Percentiles rank a stretch among this genome's conserved stretches.
Evolutionary conservation across 2,797 vertebrate species (phyloP).

Genomic region (Ambastaia sidthimunki): DNA sequence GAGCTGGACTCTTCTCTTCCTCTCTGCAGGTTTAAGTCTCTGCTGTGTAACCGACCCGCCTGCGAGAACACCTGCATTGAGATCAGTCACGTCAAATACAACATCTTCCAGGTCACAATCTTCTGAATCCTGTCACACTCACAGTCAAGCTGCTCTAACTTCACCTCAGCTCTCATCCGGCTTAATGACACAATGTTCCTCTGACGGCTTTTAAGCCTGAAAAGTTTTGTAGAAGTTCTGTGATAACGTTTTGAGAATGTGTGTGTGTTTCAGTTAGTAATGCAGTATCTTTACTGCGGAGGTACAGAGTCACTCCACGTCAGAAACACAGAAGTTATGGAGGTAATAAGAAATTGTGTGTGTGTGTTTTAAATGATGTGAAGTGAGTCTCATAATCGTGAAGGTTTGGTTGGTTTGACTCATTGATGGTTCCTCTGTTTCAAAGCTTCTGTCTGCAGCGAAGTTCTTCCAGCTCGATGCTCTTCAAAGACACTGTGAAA

Average conservation of each 20-base stretch:
- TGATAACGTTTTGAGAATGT: not conserved
- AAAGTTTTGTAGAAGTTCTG: slow-evolving; percentile 14
- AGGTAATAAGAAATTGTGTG: slow-evolving; percentile 76
- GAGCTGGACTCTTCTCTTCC: too few species aligned
- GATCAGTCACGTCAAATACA: slow-evolving; percentile 98
- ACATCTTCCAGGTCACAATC: slow-evolving; percentile 85
- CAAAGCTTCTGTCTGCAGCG: slow-evolving; percentile 94
- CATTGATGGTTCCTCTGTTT: slow-evolving; percentile 40
- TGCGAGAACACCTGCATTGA: slow-evolving; percentile 96
- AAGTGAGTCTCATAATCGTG: too few species aligned
- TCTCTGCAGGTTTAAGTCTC: slow-evolving; percentile 89
- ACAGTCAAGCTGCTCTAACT: not conserved
- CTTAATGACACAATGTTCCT: not conserved
- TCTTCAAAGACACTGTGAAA: slow-evolving; percentile 99
- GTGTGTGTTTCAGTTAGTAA: slow-evolving; percentile 89
- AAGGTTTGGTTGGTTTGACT: too few species aligned
- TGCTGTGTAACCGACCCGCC: slow-evolving; percentile 93
- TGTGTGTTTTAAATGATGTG: too few species aligned
- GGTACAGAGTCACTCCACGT: slow-evolving; percentile 95
- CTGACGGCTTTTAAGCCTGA: not conserved
- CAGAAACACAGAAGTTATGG: slow-evolving; percentile 98
- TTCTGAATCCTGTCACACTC: not conserved
- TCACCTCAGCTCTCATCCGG: slow-evolving; percentile 5
- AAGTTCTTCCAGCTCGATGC: slow-evolving; percentile 99
- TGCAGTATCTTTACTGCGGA: slow-evolving; percentile 98